These are phyloP conservation scores for Diploscapter pachys DNA, from an alignment of 1,140 invertebrate species.

Conservation along the genomic window DNA sequence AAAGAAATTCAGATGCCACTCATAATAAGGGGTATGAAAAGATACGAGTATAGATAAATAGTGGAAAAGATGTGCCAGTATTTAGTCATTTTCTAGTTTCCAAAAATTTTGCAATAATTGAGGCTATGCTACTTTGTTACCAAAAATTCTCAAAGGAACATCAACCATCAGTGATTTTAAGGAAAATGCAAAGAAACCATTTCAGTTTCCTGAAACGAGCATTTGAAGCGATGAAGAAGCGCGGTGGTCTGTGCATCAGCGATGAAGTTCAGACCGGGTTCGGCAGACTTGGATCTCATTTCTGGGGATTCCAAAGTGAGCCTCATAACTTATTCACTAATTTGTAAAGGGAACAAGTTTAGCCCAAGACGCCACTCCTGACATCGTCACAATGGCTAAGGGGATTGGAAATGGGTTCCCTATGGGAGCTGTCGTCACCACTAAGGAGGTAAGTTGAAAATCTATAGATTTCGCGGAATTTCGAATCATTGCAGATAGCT, in stretches of 20 bases:
- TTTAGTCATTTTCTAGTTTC: not conserved
- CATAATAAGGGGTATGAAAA: not conserved
- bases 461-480: not conserved
- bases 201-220: conserved; percentile 74
- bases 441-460: conserved; percentile 63
- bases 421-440: conserved; percentile 86
- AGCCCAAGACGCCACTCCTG: conserved; percentile 76
- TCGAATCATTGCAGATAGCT: conserved; percentile 60
- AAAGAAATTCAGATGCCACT: not conserved
- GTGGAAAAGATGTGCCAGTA: not conserved
- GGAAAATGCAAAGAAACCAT: too few relatives aligned
- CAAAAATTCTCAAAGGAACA: too few relatives aligned
- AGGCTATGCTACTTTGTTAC: not conserved
- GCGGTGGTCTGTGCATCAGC: conserved; percentile 81
- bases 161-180: too few relatives aligned
- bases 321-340: not conserved
- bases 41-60: conserved; percentile 1
- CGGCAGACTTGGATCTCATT: conserved; percentile 84
- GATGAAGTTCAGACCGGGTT: conserved; percentile 97
- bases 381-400: conserved; percentile 74
- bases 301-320: conserved; percentile 82
- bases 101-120: not conserved
- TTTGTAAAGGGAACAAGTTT: conserved; percentile 3
- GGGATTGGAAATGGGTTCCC: conserved; percentile 69
- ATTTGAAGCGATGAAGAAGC: conserved; percentile 72